These are phyloP conservation scores for Xestoiulus laeticollis DNA, from an alignment of 2,888 invertebrate species.

Conservation along the genomic window DNA sequence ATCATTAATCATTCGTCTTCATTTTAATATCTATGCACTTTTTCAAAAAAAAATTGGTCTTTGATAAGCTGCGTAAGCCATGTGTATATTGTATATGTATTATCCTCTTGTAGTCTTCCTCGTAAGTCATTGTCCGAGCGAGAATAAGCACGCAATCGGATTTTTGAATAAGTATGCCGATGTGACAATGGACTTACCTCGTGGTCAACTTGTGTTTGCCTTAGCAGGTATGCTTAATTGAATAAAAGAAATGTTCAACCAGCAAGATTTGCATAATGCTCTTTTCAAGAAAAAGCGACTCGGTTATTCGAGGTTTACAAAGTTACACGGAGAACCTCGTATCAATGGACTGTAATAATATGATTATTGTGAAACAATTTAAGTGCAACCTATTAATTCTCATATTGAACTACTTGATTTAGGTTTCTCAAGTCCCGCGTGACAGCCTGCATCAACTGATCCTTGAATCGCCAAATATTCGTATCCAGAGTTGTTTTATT, in stretches of 20 bases:
- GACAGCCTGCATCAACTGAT: background rate
- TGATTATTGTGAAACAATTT: too few species aligned
- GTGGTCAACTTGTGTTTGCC: background rate
- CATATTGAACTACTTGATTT: background rate
- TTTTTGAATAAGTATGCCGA: background rate
- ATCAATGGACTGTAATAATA: too few species aligned
- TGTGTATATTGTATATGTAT: background rate
- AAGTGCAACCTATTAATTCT: background rate
- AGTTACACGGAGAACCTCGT: background rate
- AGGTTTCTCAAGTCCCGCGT: conserved; percentile 35
- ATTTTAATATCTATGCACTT: conserved; percentile 31
- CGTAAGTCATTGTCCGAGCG: background rate
- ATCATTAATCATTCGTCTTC: conserved; percentile 33
- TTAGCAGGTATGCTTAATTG: background rate
- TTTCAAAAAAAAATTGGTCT: background rate
- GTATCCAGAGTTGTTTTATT: conserved; percentile 48
- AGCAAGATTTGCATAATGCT: background rate
- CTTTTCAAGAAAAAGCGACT: background rate
- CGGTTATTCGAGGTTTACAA: background rate
- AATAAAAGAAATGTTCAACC: conserved; percentile 17
- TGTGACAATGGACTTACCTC: background rate
- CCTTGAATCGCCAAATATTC: conserved; percentile 51
- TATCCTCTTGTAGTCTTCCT: conserved; percentile 14
- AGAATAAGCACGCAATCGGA: background rate
- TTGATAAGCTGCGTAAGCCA: background rate